phyloP scores from a whole-genome alignment of 2,888 invertebrate species.

The Drosophila hamatofila region DNA sequence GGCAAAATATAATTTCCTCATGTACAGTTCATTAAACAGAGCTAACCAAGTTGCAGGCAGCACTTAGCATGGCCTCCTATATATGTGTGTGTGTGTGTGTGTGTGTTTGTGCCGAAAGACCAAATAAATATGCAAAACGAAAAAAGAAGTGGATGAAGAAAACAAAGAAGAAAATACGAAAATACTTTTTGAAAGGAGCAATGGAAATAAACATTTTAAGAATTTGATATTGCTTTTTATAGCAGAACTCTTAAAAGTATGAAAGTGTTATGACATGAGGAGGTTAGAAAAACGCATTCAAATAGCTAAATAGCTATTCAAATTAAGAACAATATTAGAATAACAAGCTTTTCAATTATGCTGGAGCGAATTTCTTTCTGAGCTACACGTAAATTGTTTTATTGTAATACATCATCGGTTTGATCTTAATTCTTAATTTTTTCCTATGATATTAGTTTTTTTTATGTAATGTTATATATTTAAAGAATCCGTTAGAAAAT shows the following conservation, averaged over 20 bases:
- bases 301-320: not conserved
- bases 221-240: not conserved
- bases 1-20: slow-evolving; percentile 74
- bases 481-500: too few species aligned
- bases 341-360: not conserved
- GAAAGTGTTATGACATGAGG: not conserved
- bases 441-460: too few species aligned
- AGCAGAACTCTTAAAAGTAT: not conserved
- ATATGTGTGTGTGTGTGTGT: slow-evolving; percentile 6
- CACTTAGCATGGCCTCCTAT: slow-evolving; percentile 33
- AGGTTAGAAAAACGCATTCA: not conserved
- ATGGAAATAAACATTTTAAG: not conserved
- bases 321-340: not conserved
- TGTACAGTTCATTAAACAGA: slow-evolving; percentile 76
- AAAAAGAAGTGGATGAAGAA: not conserved
- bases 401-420: too few species aligned
- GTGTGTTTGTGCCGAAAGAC: slow-evolving; percentile 7
- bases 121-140: slow-evolving; percentile 53
- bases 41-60: slow-evolving; percentile 52
- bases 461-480: too few species aligned
- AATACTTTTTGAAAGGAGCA: not conserved
- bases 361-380: not conserved
- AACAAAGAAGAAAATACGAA: slow-evolving; percentile 18
- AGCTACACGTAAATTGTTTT: too few species aligned
- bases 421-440: too few species aligned